Evolutionary conservation across 2,797 vertebrate species (phyloP).

Genomic region (Argyrosomus regius): DNA sequence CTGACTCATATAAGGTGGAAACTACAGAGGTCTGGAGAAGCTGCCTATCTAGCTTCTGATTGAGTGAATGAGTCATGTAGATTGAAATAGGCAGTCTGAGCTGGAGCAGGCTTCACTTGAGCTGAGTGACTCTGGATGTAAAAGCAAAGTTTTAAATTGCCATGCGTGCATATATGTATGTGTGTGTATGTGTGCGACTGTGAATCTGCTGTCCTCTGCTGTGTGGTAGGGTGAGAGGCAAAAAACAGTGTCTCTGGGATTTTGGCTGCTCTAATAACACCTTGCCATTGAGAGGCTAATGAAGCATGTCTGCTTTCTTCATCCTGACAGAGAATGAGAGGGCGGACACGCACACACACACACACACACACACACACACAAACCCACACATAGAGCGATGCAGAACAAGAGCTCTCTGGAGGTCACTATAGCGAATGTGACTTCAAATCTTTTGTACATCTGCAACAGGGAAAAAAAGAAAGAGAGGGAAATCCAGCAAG

Average conservation of each 20-base stretch:
- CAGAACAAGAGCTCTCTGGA: constrained; percentile 68
- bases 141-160: constrained; percentile 70
- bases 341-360: constrained; percentile 52
- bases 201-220: constrained; percentile 52
- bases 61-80: constrained; percentile 76
- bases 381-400: constrained; percentile 35
- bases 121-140: constrained; percentile 54
- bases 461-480: constrained; percentile 52
- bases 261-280: constrained; percentile 82
- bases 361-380: constrained; percentile 24
- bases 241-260: constrained; percentile 60
- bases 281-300: constrained; percentile 87
- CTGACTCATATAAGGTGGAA: constrained; percentile 74
- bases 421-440: constrained; percentile 61
- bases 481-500: constrained; percentile 38
- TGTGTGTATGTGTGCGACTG: constrained; percentile 27
- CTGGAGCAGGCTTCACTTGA: constrained; percentile 48
- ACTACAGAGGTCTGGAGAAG: constrained; percentile 68
- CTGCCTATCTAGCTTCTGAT: constrained; percentile 72
- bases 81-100: constrained; percentile 76
- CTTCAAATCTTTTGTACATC: constrained; percentile 64
- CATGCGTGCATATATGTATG: constrained; percentile 23
- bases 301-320: constrained; percentile 81
- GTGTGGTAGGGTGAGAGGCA: constrained; percentile 46
- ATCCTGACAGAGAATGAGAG: constrained; percentile 77